Evolutionary conservation across 2,797 vertebrate genomes (phyloP).

Genomic region (Liparis tanakae): DNA sequence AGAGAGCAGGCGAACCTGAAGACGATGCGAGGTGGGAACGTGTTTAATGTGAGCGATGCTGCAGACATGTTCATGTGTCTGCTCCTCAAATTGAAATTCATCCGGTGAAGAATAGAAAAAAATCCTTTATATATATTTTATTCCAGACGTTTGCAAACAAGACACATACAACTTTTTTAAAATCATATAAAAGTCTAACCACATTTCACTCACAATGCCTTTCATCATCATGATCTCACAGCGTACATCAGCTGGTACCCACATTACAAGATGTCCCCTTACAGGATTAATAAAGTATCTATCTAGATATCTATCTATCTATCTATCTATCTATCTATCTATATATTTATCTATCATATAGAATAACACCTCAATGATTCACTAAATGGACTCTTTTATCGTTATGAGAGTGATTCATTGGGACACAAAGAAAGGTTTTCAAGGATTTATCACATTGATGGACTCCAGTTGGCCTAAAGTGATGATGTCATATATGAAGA

Average conservation of each 20-base stretch:
- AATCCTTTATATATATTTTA: slow-evolving; percentile 48
- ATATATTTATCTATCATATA: not conserved
- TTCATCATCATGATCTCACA: slow-evolving; percentile 25
- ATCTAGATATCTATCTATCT: too few relatives aligned
- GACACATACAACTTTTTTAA: slow-evolving; percentile 47
- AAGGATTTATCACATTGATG: not conserved
- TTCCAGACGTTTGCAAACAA: slow-evolving; percentile 29
- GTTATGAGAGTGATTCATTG: not conserved
- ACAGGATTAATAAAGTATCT: too few relatives aligned
- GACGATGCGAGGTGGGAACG: slow-evolving; percentile 47
- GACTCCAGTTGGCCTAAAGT: not conserved
- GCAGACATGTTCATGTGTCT: slow-evolving; percentile 21
- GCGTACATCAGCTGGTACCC: not conserved
- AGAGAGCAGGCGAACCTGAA: slow-evolving; percentile 50
- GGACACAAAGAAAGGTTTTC: not conserved
- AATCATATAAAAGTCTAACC: slow-evolving; percentile 31
- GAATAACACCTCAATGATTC: not conserved
- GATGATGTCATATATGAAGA: not conserved
- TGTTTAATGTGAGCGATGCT: slow-evolving; percentile 37
- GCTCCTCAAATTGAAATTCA: slow-evolving; percentile 51
- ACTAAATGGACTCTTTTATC: not conserved
- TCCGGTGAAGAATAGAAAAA: slow-evolving; percentile 31
- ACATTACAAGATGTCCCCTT: too few relatives aligned
- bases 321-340: too few relatives aligned
- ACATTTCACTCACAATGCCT: slow-evolving; percentile 34